phyloP scores from a whole-genome alignment of 1,140 invertebrate species.

The Formica exsecta region DNA sequence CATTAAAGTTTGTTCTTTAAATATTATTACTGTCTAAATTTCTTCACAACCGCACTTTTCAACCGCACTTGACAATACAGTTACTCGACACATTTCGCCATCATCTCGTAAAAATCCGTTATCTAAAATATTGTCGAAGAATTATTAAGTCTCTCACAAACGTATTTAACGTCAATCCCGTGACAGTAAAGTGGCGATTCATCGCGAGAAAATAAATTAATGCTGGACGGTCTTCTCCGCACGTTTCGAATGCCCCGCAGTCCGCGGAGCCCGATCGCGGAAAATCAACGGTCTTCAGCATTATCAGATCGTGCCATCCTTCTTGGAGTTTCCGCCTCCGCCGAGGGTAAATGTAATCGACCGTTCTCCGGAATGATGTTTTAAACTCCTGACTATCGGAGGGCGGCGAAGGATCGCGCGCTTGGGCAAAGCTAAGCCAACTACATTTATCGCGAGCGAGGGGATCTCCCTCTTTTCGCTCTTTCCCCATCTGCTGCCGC shows the following conservation, averaged over 20 bases:
- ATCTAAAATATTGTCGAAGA: neutral
- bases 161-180: conserved; percentile 40
- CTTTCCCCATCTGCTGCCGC: conserved; percentile 10
- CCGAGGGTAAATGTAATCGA: conserved; percentile 68
- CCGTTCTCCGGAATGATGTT: conserved; percentile 67
- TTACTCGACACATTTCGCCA: neutral
- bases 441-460: conserved; percentile 74
- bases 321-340: conserved; percentile 7
- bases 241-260: conserved; percentile 18
- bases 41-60: neutral
- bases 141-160: neutral
- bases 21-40: conserved; percentile 1
- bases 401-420: conserved; percentile 60
- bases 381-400: conserved; percentile 62
- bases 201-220: conserved; percentile 14
- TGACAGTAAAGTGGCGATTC: conserved; percentile 7
- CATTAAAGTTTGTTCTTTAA: neutral
- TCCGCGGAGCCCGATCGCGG: neutral
- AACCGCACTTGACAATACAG: neutral
- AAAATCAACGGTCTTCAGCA: conserved; percentile 47
- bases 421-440: conserved; percentile 73
- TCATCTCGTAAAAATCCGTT: conserved; percentile 1
- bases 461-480: conserved; percentile 4
- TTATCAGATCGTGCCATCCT: conserved; percentile 31
- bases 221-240: conserved; percentile 8